Evolutionary conservation across 1,140 invertebrate genomes (phyloP).

Genomic region (Brachionus rotundiformis): DNA sequence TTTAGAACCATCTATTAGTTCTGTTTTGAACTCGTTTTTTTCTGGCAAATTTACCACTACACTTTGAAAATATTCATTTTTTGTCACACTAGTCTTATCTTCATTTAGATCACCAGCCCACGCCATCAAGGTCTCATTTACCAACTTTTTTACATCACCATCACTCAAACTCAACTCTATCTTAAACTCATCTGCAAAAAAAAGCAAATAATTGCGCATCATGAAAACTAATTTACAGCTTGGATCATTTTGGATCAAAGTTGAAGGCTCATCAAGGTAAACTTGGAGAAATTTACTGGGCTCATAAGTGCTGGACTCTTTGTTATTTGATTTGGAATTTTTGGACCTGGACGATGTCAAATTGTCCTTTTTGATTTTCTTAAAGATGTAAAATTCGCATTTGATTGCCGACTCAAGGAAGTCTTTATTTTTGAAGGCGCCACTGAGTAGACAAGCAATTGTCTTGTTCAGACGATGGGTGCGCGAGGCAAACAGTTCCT

Average conservation of each 20-base stretch:
- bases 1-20: neutral
- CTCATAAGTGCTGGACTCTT: neutral
- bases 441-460: neutral
- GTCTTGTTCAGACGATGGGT: neutral
- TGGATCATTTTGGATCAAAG: neutral
- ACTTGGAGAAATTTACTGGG: neutral
- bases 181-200: neutral
- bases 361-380: neutral
- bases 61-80: neutral
- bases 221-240: conserved; percentile 20
- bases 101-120: neutral
- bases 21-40: conserved; percentile 12
- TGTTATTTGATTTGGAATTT: neutral
- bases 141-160: neutral
- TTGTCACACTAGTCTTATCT: neutral
- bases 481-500: neutral
- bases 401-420: neutral
- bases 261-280: neutral
- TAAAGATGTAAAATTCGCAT: neutral
- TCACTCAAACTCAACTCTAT: neutral
- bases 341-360: neutral
- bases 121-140: conserved; percentile 21
- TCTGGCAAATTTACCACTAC: neutral
- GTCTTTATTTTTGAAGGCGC: conserved; percentile 11
- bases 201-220: conserved; percentile 33